Evolutionary conservation across 2,888 invertebrate species (phyloP), one percentile per base, ranked within the genome.

Genomic region (Synergus japonicus): DNA sequence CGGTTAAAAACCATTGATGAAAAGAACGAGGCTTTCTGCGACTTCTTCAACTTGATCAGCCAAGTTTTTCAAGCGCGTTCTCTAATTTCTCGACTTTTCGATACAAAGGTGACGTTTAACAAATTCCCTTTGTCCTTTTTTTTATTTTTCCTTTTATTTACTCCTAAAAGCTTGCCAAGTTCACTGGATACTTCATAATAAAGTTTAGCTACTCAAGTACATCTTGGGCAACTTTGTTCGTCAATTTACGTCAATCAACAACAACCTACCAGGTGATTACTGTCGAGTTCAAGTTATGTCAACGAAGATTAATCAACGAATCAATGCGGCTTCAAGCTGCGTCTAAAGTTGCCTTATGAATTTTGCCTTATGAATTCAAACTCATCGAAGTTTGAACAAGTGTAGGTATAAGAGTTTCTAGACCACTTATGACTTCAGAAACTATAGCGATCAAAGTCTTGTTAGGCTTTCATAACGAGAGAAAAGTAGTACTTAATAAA

Each of bases 31-130:
- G 13, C 54, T 73, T 54, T 37, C 37, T 54, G 69, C 37, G 69
- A 73, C 49, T 73, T 54, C 69, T 73, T 73, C 49, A 73, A 73
- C 69, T 73, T 73, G 49, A 73, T 73, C 73, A 73, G 54, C 73
- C 41, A 12, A 54, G 49, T 73, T 43, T 66, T 66, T 66, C 66
- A 66, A 66, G 9, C 15, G 43, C 73, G 29, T 49, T 1, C 12
- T 54, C 8, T 73, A 73, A 73, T 73, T 73, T 54, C 73, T 73
- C 15, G n/a, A 54, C 73, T 73, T 49, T 22, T 22, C 15, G 18
- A 10, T 0, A 46, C 49, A 54, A 54, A 37, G 13, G 49, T 10
- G n/a, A 2, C 54, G 10, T 54, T 73, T 73, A 73, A 73, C 49
- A 13, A 15, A 22, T 69, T 18, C 29, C 15, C 49, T 46, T 49